Evolutionary conservation across 2,113 vertebrate genomes (phyloP), one percentile per base, ranked within the genome.

Genomic region (Aythya baeri): DNA sequence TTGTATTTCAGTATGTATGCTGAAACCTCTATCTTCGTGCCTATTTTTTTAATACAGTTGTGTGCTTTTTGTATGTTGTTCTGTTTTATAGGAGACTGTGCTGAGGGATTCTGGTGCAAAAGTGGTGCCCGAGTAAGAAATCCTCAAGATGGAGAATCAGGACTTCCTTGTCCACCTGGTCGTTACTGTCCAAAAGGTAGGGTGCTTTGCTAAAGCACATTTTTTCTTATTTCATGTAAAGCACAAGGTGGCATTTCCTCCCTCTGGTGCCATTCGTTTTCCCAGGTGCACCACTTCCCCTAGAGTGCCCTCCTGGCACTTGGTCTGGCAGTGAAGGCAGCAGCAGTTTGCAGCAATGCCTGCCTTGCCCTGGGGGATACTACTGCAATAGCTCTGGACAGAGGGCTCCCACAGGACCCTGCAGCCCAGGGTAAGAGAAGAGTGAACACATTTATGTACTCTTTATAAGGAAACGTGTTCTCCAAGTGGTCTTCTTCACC

Each of bases 151-250:
- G 98, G 98, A 81, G 70, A 97, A 6, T 97, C 97, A 7, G 99
- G 99, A 31, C 88, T 91, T 23, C 95, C 96, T 85, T 99, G 99
- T 91, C 99, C 98, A 1, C 78, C 97, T 63, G 99, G 99, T 17
- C 98, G 98, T 93, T 99, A 98, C 91, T 99, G 99, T 75, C 98
- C 98, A 44, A 82, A 97, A 98, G 99, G 99, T 99, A 93, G n/a
- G 9, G 6, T 12, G n/a, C 17, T 26, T 31, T 25, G 43, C 18
- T 59, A 8, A 5, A 15, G 11, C 25, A 5, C 23, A 3, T 0
- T 8, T 80, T 57, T 3, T 41, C 38, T 6, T 34, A 11, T 16
- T 6, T 12, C 26, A 2, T 1, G 1, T 46, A 25, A 26, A 20
- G 23, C 17, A 3, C 2, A 22, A 75, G 16, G 29, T 17, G n/a